phyloP scores from a whole-genome alignment of 2,797 vertebrate species.

The Spondyliosoma cantharus region DNA sequence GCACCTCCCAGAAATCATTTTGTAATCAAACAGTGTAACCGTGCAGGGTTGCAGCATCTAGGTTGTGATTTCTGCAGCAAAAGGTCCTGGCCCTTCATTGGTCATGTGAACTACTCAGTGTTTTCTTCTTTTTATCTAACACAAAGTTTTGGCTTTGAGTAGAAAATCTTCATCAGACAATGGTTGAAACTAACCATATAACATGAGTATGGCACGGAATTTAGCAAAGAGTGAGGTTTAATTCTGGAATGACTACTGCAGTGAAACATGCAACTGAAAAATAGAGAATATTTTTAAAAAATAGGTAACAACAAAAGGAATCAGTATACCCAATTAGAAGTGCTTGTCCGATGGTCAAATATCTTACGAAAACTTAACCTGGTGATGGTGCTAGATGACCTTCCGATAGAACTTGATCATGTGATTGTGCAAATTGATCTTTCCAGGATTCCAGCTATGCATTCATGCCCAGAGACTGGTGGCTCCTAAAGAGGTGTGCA shows the following conservation, averaged over 20 bases:
- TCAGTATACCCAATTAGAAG: background rate
- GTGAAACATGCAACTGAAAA: background rate
- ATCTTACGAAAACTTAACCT: background rate
- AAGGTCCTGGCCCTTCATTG: conserved; percentile 8
- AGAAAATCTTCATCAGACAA: too few species aligned
- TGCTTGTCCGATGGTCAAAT: background rate
- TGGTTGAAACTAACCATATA: too few species aligned
- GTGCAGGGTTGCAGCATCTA: conserved; percentile 10
- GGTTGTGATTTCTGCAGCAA: conserved; percentile 3
- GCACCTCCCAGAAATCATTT: conserved; percentile 12
- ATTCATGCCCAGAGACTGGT: too few species aligned
- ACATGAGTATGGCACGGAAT: too few species aligned
- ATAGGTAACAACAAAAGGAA: background rate
- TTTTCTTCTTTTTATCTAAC: conserved; percentile 6
- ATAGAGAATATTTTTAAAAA: too few species aligned
- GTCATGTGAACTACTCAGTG: background rate
- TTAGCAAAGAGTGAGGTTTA: background rate
- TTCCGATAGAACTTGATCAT: too few species aligned
- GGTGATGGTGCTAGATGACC: background rate
- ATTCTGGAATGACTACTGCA: background rate
- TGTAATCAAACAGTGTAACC: conserved; percentile 12
- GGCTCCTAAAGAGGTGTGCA: too few species aligned
- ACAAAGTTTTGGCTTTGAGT: background rate
- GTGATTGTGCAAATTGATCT: too few species aligned
- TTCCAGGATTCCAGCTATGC: too few species aligned